Evolutionary conservation across 2,113 vertebrate genomes (phyloP).

Genomic region (Microcebus tavaratra): DNA sequence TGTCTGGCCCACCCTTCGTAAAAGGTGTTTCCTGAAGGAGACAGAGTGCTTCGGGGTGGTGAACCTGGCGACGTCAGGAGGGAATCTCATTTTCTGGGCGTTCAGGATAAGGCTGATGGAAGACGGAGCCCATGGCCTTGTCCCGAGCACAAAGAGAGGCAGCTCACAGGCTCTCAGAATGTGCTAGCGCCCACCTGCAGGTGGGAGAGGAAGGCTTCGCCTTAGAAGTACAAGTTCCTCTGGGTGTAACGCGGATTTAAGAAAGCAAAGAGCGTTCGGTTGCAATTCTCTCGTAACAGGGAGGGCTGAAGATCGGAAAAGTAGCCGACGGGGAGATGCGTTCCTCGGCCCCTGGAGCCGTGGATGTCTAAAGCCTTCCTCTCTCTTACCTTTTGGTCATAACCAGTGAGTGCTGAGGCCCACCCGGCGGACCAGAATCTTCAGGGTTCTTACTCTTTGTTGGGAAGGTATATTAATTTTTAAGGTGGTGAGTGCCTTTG

Average conservation of each 20-base stretch:
- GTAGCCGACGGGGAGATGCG: too few relatives aligned
- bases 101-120: neutral
- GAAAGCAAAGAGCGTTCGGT: neutral
- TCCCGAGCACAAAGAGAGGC: neutral
- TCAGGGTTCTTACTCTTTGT: too few relatives aligned
- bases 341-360: too few relatives aligned
- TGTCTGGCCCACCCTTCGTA: neutral
- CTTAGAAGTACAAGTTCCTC: neutral
- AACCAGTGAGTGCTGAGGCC: too few relatives aligned
- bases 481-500: too few relatives aligned
- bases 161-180: neutral
- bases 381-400: too few relatives aligned
- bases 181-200: neutral
- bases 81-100: neutral
- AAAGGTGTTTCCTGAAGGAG: neutral
- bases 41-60: neutral
- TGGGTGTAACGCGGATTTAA: neutral
- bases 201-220: conserved; percentile 28
- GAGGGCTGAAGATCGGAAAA: too few relatives aligned
- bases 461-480: too few relatives aligned
- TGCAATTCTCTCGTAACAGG: too few relatives aligned
- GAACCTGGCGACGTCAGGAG: neutral
- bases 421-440: too few relatives aligned
- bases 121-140: neutral
- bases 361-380: too few relatives aligned